Base-by-base conservation (phyloP, 2,113 vertebrate genomes). In the Manacus vitellinus region DNA sequence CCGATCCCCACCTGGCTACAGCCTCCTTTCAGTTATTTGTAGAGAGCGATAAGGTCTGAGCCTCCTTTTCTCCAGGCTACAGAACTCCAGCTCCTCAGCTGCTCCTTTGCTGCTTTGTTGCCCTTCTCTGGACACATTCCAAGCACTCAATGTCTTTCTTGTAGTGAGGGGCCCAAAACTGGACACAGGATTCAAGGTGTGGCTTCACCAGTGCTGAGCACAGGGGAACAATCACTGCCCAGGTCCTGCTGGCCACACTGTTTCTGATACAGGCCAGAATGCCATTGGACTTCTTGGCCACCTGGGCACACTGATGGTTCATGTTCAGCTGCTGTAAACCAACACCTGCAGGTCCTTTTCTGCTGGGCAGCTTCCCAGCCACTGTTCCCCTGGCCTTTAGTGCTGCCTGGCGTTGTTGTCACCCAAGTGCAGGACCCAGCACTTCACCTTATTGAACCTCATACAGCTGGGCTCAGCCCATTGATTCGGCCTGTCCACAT, bases 1-100 rank as follows among this genome's bases (percentile, higher is more conserved):
- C 27, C 0, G 0, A 61, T 10, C 22, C 37, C 15, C 12, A 21
- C 25, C 8, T 55, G 18, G 12, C 7, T 61, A 1, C 39, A 79
- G 19, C 39, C 21, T 73, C 18, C 30, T 54, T 27, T 74, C n/a
- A 47, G 25, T 10, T 6, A 31, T 14, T 1, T 59, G 9, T 4
- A 59, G 52, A 15, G 61, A 54, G 21, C 0, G 4, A 31, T 14
- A 47, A 61, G n/a, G 24, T 35, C 20, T 22, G 14, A 8, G 6
- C 28, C 11, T 85, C n/a, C 17, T 55, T 35, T 47, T 31, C 52
- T 31, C 52, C 51, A 52, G 33, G 24, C 33, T 19, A 13, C 59
- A 35, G 59, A 39, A 0, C 21, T 10, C 12, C 46, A 31, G 9
- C 11, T 73, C 33, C 33, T 65, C 33, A 46, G 52, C 20, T 7